These are phyloP conservation scores for Nothoprocta perdicaria DNA, from an alignment of 2,113 vertebrate species.

Conservation along the genomic window DNA sequence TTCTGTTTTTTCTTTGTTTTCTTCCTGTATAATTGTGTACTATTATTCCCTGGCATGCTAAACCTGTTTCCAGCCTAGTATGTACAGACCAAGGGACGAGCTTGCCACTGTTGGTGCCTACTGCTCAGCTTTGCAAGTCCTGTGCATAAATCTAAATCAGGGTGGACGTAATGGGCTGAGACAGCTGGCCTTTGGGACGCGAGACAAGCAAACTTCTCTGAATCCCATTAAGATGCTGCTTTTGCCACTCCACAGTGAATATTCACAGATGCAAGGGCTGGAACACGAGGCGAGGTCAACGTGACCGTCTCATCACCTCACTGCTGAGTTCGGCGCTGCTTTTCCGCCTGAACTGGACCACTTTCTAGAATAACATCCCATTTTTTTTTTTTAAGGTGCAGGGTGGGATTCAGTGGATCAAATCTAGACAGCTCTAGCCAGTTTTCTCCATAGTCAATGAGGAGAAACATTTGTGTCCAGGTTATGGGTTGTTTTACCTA, in stretches of 20 bases:
- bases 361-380: background rate
- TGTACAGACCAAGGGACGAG: background rate
- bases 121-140: background rate
- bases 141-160: background rate
- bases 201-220: background rate
- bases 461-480: background rate
- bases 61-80: background rate
- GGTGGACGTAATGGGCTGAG: rapidly evolving
- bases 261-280: background rate
- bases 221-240: background rate
- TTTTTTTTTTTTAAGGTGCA: background rate
- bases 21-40: background rate
- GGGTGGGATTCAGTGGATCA: background rate
- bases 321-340: background rate
- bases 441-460: background rate
- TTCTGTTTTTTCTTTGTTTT: too few species aligned
- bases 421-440: background rate
- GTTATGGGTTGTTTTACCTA: background rate
- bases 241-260: background rate
- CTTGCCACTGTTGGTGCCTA: background rate
- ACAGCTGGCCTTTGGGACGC: constrained; percentile 23
- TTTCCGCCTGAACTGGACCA: background rate
- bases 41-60: background rate
- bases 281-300: background rate
- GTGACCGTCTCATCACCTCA: background rate